Conservation (phyloP, 1,140 invertebrate genomes). For the Bombus sibiricus region DNA sequence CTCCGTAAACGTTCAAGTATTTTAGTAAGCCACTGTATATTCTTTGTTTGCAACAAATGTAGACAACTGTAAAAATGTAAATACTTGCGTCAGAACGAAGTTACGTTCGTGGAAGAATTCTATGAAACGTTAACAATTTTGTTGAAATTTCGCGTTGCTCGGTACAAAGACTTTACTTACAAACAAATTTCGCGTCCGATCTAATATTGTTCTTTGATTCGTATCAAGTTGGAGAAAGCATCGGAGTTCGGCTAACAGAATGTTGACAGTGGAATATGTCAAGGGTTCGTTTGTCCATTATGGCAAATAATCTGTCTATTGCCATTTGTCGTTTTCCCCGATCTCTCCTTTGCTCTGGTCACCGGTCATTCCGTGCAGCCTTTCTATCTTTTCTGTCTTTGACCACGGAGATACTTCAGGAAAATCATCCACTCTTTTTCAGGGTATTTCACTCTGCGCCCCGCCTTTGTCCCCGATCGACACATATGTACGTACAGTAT, state of each 20-base stretch:
- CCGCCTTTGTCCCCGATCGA: conserved; percentile 63
- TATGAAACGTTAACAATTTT: not conserved
- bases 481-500: conserved; percentile 38
- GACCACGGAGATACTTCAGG: conserved; percentile 50
- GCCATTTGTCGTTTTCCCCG: not conserved
- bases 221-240: not conserved
- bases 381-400: conserved; percentile 34
- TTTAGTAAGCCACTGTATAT: not conserved
- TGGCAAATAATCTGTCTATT: conserved; percentile 34
- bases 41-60: too few relatives aligned
- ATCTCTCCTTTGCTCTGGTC: not conserved
- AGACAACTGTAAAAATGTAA: too few relatives aligned
- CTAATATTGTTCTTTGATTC: conserved; percentile 8
- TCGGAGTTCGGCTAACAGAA: conserved; percentile 1
- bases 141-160: not conserved
- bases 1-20: not conserved
- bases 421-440: conserved; percentile 47
- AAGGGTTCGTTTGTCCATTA: conserved; percentile 29
- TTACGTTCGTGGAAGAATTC: not conserved
- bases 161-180: not conserved
- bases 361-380: conserved; percentile 7
- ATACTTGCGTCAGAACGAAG: not conserved
- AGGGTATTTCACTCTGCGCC: conserved; percentile 56
- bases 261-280: conserved; percentile 31
- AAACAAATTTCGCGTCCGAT: not conserved